phyloP scores from a whole-genome alignment of 2,797 vertebrate genomes.

The Oreortyx pictus region DNA sequence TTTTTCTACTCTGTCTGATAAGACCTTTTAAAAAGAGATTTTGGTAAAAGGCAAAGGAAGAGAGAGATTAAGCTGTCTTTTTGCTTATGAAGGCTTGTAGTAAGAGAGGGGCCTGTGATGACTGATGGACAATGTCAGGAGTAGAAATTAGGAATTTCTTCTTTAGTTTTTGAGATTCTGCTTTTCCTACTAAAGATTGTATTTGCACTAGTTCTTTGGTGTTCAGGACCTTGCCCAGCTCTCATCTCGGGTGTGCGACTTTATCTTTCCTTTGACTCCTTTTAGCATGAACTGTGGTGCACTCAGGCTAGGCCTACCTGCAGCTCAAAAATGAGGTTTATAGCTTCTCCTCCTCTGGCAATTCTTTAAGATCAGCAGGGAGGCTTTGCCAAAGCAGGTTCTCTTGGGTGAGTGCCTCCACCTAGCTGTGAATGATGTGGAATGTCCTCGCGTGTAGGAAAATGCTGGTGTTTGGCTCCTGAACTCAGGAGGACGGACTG shows the following conservation, averaged over 20 bases:
- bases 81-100: not conserved
- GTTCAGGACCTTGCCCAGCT: not conserved
- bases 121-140: not conserved
- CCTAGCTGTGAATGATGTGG: not conserved
- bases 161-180: not conserved
- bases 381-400: not conserved
- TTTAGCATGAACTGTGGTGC: accelerated
- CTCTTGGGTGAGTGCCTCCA: not conserved
- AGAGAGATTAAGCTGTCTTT: not conserved
- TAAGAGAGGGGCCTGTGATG: not conserved
- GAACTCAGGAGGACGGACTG: not conserved
- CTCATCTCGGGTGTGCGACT: not conserved
- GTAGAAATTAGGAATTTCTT: not conserved
- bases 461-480: not conserved
- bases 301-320: not conserved
- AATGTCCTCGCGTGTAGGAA: not conserved
- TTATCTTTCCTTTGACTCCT: not conserved
- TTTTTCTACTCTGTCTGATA: not conserved
- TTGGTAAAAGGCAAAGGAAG: not conserved
- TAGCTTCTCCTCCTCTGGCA: not conserved
- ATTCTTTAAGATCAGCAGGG: not conserved
- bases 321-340: not conserved
- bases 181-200: not conserved
- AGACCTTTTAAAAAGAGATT: not conserved
- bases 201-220: not conserved